Base-by-base conservation (phyloP, 2,888 invertebrate genomes). In the Thymelicus acteon region DNA sequence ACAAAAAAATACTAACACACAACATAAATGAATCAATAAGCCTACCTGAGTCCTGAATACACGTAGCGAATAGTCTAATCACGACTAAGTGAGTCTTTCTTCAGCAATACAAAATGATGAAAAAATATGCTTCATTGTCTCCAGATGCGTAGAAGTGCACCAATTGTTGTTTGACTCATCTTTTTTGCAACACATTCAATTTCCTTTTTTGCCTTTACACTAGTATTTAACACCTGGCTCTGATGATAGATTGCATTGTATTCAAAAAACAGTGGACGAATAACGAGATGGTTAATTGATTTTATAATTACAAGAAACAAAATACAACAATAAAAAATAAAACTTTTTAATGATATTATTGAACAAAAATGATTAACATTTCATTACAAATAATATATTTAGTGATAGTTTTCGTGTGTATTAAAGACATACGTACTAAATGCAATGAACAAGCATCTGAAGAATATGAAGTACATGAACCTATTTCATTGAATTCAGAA, bases 401-500 rank as follows among this genome's bases (percentile, higher is more conserved):
- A 44, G 4, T 67, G 12, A 7, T 72, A 0, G 37, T 1, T 13
- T 10, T 63, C 58, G 49, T 24, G 15, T 19, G 12, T 39, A 37
- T 72, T 40, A 13, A 19, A 66, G n/a, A 49, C 13, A 70, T 68
- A 60, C 65, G 54, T 7, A 48, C 71, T 49, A 75, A 76, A 64
- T 67, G 73, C 60, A 73, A 75, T 67, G 73, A 76, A 44, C 68
- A 71, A 4, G 67, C 49, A 37, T 64, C 63, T 8, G 68, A 72
- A 60, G 72, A 62, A 39, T 48, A 72, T 7, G 73, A 74, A 31
- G 72, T 65, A 48, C 52, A 71, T 8, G 70, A 67, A 37, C 75
- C 64, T 54, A 63, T 73, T 1, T 77, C 77, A 31, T 65, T 76
- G 58, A 76, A 77, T 66, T 79, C 79, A 31, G 76, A 77, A 58